Evolutionary conservation across 2,113 vertebrate genomes (phyloP), one percentile per base, ranked within the genome.

Genomic region (Pygoscelis antarcticus): DNA sequence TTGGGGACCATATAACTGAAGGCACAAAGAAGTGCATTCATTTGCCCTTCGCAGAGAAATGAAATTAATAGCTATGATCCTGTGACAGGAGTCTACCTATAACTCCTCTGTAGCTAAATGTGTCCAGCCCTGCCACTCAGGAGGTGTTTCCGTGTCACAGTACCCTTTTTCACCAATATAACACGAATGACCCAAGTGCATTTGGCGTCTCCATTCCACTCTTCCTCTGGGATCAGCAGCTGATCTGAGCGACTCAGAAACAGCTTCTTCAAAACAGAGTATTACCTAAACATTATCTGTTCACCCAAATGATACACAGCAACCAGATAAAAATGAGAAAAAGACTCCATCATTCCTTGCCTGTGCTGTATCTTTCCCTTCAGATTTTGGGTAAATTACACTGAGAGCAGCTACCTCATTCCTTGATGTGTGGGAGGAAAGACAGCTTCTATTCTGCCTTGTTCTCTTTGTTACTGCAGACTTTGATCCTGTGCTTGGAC

Each of bases 241-340:
- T 85, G 77, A 93, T 79, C n/a, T 65, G 62, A 93, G 57, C 93
- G 87, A 96, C 54, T 94, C 81, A 85, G 77, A 77, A 93, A 89
- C 60, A 95, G 54, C 62, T 58, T 94, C 81, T 91, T 96, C 78
- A 91, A 88, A 95, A 69, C 34, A 66, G 46, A 52, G 16, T 51
- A 85, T 93, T 88, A 66, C 34, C 87, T 82, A 80, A 91, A 69
- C 26, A 47, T 69, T 81, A 78, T 77, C 66, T 94, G 70, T 79
- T 94, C 61, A 62, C n/a, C 42, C 58, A 95, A 92, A 90, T 46
- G 32, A 60, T 66, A 62, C 52, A 85, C 25, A 80, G 40, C 51
- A 77, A 83, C n/a, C 20, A 85, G 46, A 87, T 51, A 83, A 93
- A 94, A 91, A 80, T 3, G 12, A 89, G 61, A 66, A 93, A 61